Evolutionary conservation across 2,888 invertebrate genomes (phyloP).

Genomic region (Masnerella sp.): DNA sequence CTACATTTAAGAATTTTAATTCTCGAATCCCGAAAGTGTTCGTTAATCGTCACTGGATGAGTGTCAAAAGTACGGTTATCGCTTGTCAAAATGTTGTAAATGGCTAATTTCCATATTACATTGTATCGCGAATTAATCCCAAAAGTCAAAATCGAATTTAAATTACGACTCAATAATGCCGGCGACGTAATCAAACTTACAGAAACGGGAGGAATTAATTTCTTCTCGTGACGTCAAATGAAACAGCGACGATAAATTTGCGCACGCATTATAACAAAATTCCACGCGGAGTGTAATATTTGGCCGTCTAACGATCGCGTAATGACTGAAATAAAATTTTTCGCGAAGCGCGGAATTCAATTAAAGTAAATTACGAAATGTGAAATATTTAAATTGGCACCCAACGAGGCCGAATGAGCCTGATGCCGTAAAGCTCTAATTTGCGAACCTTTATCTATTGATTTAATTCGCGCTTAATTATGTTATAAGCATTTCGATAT

Average conservation of each 20-base stretch:
- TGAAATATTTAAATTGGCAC: constrained; percentile 36
- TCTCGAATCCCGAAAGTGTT: not conserved
- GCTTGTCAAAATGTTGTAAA: no score
- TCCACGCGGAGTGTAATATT: not conserved
- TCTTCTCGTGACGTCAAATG: no score
- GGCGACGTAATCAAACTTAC: no score
- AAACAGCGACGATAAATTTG: no score
- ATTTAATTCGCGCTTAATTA: constrained; percentile 31
- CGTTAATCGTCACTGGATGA: not conserved
- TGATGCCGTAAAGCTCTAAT: constrained; percentile 12
- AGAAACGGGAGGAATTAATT: no score
- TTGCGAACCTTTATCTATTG: constrained; percentile 10
- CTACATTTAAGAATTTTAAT: not conserved
- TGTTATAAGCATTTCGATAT: constrained; percentile 23
- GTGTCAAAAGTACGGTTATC: no score
- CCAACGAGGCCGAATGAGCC: constrained; percentile 18
- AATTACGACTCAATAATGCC: not conserved
- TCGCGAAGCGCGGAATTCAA: constrained; percentile 24
- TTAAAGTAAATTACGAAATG: constrained; percentile 22
- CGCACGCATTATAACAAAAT: constrained; percentile 12
- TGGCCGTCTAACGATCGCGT: not conserved
- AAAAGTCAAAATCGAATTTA: not conserved
- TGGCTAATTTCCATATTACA: no score
- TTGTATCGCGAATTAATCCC: not conserved
- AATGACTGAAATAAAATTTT: constrained; percentile 29